Evolutionary conservation across 2,888 invertebrate genomes (phyloP).

Genomic region (Seira musarum): DNA sequence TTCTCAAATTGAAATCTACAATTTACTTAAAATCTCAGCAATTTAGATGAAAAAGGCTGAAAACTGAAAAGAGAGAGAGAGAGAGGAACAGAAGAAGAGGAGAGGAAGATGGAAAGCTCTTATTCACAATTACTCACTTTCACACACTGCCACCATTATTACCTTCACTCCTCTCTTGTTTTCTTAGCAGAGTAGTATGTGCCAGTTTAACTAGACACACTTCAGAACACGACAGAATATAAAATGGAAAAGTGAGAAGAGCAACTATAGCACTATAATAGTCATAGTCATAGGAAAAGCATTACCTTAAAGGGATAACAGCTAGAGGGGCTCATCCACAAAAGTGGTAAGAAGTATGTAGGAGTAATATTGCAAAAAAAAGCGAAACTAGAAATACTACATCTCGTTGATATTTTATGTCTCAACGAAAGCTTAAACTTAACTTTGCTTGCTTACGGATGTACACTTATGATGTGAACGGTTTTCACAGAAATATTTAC

Average conservation of each 20-base stretch:
- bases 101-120: conserved; percentile 37
- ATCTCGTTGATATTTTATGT: too few relatives aligned
- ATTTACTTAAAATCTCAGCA: conserved; percentile 57
- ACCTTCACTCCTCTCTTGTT: background rate
- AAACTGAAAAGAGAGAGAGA: background rate
- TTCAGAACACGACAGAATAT: background rate
- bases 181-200: background rate
- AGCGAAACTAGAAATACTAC: too few relatives aligned
- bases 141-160: conserved; percentile 30
- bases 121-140: conserved; percentile 54
- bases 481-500: too few relatives aligned
- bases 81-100: background rate
- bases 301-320: background rate
- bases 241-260: too few relatives aligned
- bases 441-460: too few relatives aligned
- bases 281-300: too few relatives aligned
- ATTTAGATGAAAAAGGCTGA: conserved; percentile 38
- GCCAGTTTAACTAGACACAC: background rate
- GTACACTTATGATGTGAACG: too few relatives aligned
- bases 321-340: background rate
- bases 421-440: too few relatives aligned
- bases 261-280: too few relatives aligned
- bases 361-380: too few relatives aligned
- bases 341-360: too few relatives aligned
- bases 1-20: conserved; percentile 49